A percentile compares a stretch with the other conserved stretches of the same genome.
Conservation (phyloP, 2,797 vertebrate species). For the Furcifer pardalis region DNA sequence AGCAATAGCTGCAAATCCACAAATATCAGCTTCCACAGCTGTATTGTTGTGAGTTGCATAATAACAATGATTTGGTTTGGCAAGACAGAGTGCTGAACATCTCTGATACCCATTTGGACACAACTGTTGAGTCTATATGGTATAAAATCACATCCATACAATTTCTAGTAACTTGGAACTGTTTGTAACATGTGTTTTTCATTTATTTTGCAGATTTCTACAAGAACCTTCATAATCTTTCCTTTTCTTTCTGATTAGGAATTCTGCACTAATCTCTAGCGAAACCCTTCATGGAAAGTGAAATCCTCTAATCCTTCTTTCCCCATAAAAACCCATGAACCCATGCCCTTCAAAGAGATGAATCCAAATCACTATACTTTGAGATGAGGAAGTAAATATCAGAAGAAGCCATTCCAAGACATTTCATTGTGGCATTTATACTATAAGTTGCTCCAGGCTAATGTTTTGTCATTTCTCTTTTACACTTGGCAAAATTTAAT, state of each 20-base stretch:
- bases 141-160: not conserved
- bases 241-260: slow-evolving; percentile 2
- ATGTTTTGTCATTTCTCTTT: slow-evolving; percentile 64
- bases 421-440: slow-evolving; percentile 52
- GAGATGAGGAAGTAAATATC: slow-evolving; percentile 51
- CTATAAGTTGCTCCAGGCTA: slow-evolving; percentile 55
- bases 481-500: slow-evolving; percentile 68
- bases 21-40: slow-evolving; percentile 35
- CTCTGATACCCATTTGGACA: not conserved
- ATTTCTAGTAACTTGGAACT: accelerated
- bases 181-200: not conserved
- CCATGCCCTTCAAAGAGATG: slow-evolving; percentile 20
- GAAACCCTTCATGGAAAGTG: slow-evolving; percentile 29
- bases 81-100: slow-evolving; percentile 6
- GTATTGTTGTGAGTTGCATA: slow-evolving; percentile 12
- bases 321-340: slow-evolving; percentile 25
- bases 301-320: slow-evolving; percentile 43
- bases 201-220: slow-evolving; percentile 3
- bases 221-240: not conserved
- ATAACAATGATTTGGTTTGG: slow-evolving; percentile 16
- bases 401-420: slow-evolving; percentile 50
- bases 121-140: not conserved
- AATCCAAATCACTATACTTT: slow-evolving; percentile 52
- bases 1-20: not conserved
- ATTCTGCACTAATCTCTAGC: slow-evolving; percentile 22